These are phyloP conservation scores for Coracopsis vasa DNA, from an alignment of 2,113 vertebrate genomes.

Conservation along the genomic window DNA sequence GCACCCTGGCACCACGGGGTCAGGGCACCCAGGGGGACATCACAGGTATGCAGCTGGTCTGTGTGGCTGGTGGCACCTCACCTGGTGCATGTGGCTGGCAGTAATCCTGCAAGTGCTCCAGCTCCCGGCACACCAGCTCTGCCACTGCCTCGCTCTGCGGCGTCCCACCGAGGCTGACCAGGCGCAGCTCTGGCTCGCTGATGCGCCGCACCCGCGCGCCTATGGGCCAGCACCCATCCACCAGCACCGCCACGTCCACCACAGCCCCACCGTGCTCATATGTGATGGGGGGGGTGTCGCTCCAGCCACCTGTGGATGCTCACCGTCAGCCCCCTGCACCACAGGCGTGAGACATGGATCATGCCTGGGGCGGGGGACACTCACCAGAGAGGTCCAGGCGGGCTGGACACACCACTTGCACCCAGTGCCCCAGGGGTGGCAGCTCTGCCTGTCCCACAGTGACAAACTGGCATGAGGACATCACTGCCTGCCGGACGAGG, in stretches of 20 bases:
- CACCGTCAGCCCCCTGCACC: not conserved
- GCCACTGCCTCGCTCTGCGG: constrained; percentile 38
- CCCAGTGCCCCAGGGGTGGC: constrained; percentile 82
- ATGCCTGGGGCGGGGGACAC: not conserved
- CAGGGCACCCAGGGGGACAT: not conserved
- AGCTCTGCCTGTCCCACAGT: constrained; percentile 53
- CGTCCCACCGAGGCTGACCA: constrained; percentile 71
- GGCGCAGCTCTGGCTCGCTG: constrained; percentile 73
- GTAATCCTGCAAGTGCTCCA: constrained; percentile 85
- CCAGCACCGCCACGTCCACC: constrained; percentile 83
- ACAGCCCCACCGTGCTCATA: constrained; percentile 92
- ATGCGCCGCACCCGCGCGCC: constrained; percentile 85
- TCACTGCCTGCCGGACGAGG: constrained; percentile 87
- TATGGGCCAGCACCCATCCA: constrained; percentile 86
- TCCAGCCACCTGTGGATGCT: constrained; percentile 85
- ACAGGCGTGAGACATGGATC: rapidly evolving
- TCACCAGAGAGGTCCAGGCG: constrained; percentile 92
- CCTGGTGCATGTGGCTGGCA: constrained; percentile 93
- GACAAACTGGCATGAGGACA: constrained; percentile 86
- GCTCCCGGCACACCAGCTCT: constrained; percentile 75
- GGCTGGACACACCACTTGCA: constrained; percentile 85
- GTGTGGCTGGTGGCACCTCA: not conserved
- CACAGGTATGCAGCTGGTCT: rapidly evolving
- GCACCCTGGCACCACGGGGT: not conserved
- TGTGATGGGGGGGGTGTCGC: constrained; percentile 92